Base-by-base conservation (phyloP, 64 coral and sea anemone species). In the Anthopleura sola region DNA sequence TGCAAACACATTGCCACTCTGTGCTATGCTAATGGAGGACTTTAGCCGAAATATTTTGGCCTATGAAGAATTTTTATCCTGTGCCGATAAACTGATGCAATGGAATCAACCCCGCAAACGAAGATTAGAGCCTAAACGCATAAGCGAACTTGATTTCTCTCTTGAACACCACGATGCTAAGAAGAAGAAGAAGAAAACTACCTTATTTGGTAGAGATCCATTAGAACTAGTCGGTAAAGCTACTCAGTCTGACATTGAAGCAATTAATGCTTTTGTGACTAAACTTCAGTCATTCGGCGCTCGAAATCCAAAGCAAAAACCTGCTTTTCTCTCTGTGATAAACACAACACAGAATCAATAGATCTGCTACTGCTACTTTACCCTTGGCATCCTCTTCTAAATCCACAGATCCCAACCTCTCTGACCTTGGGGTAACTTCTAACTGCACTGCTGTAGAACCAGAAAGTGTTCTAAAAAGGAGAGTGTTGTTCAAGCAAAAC, bases 71-170 rank as follows among this genome's bases (percentile, higher is more conserved):
- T 62, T 21, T 62, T 87, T 87, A 87, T 87, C 85, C 49, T 87
- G 85, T 32, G 55, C 85, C 44, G 85, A 87, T 55, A 38, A 53
- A 51, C 75, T 86, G 64, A 87, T 87, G 85, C 69, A 87, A 32
- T 87, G 71, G 85, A 87, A 87, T 77, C 85, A 87, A 48, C 79
- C 79, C 37, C 79, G 50, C 23, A 82, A 82, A 82, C 40, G 44
- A 47, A 82, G 79, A n/a, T 82, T 82, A 20, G 79, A 82, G 40
- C 79, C 79, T 82, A 44, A 48, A 82, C 79, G 44, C 13, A 49
- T 82, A 44, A 47, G 79, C 79, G 44, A 82, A 54, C 79, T 82
- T 49, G 79, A 82, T 23, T 82, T 82, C 79, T 47, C 79, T 47
- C 37, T 82, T 48, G 79, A 82, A 82, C 79, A 82, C 26, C 79